Conservation (phyloP, 2,888 invertebrate species). For the Ichneumon xanthorius region DNA sequence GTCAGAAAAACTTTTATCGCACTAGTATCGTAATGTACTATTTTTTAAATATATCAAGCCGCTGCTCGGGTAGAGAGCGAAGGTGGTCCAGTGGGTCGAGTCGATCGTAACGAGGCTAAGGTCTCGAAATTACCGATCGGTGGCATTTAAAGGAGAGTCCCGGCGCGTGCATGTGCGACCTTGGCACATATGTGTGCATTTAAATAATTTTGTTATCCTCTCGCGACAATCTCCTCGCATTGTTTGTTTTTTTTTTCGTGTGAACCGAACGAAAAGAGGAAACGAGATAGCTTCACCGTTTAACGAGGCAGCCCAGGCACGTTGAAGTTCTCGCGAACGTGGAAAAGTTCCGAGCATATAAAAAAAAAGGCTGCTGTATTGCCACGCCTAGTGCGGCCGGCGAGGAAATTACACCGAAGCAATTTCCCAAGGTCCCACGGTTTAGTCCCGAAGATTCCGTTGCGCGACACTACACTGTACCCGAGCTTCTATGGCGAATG, state of each 20-base stretch:
- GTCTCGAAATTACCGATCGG: constrained; percentile 45
- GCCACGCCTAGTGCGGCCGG: constrained; percentile 24
- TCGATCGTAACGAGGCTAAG: constrained; percentile 50
- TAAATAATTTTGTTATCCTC: constrained; percentile 49
- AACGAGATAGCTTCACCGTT: constrained; percentile 1
- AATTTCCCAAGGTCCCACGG: constrained; percentile 43
- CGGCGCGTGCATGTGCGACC: constrained; percentile 8
- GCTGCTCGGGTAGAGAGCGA: background rate
- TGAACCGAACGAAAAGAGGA: constrained; percentile 1
- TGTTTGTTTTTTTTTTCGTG: background rate
- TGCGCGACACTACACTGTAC: background rate
- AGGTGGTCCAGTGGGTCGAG: constrained; percentile 1
- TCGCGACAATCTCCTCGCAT: constrained; percentile 27
- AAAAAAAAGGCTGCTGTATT: constrained; percentile 10
- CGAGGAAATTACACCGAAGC: constrained; percentile 48
- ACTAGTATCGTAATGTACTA: too few species aligned
- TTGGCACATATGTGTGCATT: constrained; percentile 49
- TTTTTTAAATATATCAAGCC: background rate
- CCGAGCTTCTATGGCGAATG: constrained; percentile 13
- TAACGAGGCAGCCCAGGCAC: background rate
- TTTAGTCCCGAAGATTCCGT: constrained; percentile 20
- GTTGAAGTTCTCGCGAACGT: background rate
- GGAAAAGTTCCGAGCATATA: background rate
- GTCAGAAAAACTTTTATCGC: too few species aligned
- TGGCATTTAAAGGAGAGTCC: constrained; percentile 23